Evolutionary conservation across 2,797 vertebrate genomes (phyloP), one percentile per base, ranked within the genome.

Genomic region (Danio albolineatus): DNA sequence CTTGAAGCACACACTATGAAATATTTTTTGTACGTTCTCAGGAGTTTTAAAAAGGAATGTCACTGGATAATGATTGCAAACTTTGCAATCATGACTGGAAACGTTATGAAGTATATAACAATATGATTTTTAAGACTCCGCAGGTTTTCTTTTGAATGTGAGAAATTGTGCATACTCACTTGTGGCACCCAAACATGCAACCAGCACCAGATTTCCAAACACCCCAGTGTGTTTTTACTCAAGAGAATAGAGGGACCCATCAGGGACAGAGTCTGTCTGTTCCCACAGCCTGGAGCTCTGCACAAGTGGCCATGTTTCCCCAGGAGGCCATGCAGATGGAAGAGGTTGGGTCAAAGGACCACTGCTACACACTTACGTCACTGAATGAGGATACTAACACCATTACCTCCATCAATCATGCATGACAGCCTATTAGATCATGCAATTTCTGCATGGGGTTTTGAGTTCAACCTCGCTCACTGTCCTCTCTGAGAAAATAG

Each of bases 361-460:
- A 16, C 41, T 59, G n/a, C 66, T 49, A 49, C 43, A 51, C 9
- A 10, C 65, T 41, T 39, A 70, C 46, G 65, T 71, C 66, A 78
- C 0, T 51, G 54, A 62, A 71, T 19, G 19, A 61, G 56, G 43
- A 60, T 62, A 51, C 56, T 43, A 53, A 78, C 57, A 41, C 56
- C 56, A 61, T 78, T 69, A 78, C 9, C 44, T 60, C 17, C 44
- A 53, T 71, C 76, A 78, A 59, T 59, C 76, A 70, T 78, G 65
- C 56, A 43, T 71, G 76, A 78, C 66, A 61, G 7, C 19, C 17
- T 21, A 51, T 71, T 53, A 51, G 46, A 71, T 71, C 76, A 70
- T 51, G 4, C 17, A 51, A 28, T 48, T 69, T 61, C 36, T 38
- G n/a, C 53, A 17, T 49, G 21, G 66, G 17, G 16, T 59, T 57